phyloP scores from a whole-genome alignment of 2,797 vertebrate genomes.

The Masticophis lateralis region DNA sequence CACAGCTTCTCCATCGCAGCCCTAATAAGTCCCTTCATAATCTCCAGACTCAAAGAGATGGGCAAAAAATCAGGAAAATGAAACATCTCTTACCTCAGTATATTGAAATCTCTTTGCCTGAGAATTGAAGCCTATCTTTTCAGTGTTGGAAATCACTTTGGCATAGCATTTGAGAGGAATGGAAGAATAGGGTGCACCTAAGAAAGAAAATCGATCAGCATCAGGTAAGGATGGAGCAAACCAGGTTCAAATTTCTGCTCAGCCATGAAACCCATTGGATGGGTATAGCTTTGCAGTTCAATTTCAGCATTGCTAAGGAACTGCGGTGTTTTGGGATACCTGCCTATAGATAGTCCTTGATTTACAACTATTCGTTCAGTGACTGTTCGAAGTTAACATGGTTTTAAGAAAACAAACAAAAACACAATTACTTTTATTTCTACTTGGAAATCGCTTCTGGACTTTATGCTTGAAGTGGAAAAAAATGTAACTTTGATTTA shows the following conservation, averaged over 20 bases:
- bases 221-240: neutral
- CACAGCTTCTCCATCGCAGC: too few species aligned
- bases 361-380: neutral
- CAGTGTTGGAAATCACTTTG: conserved; percentile 50
- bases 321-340: neutral
- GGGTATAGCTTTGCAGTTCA: neutral
- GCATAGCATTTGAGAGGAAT: conserved; percentile 67
- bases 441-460: neutral
- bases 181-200: conserved; percentile 57
- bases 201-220: conserved; percentile 26
- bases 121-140: conserved; percentile 73
- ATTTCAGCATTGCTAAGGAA: neutral
- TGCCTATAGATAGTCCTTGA: neutral
- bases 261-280: neutral
- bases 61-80: neutral
- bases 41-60: neutral
- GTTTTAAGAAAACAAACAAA: too few species aligned
- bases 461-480: neutral
- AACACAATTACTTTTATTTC: neutral
- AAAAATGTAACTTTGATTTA: neutral
- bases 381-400: neutral
- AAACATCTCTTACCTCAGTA: conserved; percentile 58
- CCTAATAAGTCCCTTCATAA: neutral
- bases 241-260: neutral
- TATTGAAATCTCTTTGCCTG: conserved; percentile 73